These are phyloP conservation scores for Perithous albicinctus DNA, from an alignment of 2,888 invertebrate species.

Conservation along the genomic window DNA sequence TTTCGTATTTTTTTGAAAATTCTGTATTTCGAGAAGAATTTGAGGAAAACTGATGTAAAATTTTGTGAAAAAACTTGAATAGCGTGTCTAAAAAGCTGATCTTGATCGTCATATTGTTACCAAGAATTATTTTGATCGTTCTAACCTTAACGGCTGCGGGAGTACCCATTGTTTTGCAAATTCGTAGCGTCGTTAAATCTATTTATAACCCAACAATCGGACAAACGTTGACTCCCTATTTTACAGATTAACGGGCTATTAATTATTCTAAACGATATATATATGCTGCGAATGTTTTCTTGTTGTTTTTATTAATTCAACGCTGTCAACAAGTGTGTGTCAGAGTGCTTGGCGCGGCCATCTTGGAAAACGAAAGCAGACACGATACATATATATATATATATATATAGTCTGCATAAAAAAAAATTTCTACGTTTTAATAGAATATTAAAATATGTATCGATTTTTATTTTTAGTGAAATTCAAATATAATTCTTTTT, in stretches of 20 bases:
- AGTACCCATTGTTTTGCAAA: conserved; percentile 10
- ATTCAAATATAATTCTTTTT: no score
- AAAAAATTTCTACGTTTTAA: no score
- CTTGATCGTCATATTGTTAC: neutral
- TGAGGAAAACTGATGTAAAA: no score
- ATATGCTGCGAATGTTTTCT: neutral
- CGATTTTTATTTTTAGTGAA: no score
- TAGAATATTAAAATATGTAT: no score
- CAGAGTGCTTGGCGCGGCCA: conserved; percentile 6
- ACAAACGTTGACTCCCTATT: neutral
- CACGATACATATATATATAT: no score
- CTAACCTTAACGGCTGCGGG: conserved; percentile 51
- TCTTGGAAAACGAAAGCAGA: neutral
- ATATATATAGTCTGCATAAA: no score
- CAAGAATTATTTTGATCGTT: neutral
- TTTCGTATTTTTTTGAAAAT: no score
- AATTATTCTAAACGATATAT: no score
- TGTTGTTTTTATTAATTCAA: neutral
- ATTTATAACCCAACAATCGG: neutral
- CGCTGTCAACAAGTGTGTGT: neutral
- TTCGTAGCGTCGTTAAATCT: neutral
- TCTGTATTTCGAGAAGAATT: no score
- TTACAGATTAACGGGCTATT: no score
- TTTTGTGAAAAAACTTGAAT: no score
- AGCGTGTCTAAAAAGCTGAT: neutral